These are phyloP conservation scores for Tenodera sinensis DNA, from an alignment of 2,888 invertebrate genomes.

Conservation along the genomic window DNA sequence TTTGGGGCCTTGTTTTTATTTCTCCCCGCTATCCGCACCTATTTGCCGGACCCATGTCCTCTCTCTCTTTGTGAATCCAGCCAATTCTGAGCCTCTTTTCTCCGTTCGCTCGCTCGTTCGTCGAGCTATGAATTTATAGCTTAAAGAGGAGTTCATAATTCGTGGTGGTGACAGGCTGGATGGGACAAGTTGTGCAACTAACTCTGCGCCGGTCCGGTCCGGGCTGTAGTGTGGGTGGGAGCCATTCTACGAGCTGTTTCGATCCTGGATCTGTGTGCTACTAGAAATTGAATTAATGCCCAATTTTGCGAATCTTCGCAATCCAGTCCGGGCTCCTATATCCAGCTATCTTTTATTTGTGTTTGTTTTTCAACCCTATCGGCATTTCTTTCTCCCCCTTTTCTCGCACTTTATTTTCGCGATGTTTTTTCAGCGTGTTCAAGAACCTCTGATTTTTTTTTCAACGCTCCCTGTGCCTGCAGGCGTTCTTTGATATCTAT, in stretches of 20 bases:
- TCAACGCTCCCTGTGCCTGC: too few species aligned
- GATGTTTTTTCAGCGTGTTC: background rate
- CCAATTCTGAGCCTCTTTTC: constrained; percentile 17
- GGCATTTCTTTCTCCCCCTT: background rate
- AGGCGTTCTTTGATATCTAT: too few species aligned
- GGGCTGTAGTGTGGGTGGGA: background rate
- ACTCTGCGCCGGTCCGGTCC: background rate
- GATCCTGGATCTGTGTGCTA: background rate
- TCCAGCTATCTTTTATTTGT: background rate
- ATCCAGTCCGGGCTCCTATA: background rate
- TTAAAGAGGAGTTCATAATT: constrained; percentile 30
- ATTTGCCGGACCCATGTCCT: background rate
- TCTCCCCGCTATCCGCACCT: background rate
- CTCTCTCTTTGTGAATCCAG: constrained; percentile 4
- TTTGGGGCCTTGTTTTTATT: background rate
- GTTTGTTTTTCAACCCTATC: background rate
- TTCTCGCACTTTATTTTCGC: background rate
- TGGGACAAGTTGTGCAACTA: constrained; percentile 27
- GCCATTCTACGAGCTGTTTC: background rate
- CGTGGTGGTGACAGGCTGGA: constrained; percentile 25
- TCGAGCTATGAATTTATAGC: constrained; percentile 28
- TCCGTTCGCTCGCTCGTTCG: background rate
- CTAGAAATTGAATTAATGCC: constrained; percentile 16
- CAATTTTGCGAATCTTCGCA: constrained; percentile 17
- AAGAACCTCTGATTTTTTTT: background rate